Percentiles rank a stretch among this genome's conserved stretches.
Conservation (phyloP, 2,888 invertebrate genomes). For the Meteorus cinctellus region DNA sequence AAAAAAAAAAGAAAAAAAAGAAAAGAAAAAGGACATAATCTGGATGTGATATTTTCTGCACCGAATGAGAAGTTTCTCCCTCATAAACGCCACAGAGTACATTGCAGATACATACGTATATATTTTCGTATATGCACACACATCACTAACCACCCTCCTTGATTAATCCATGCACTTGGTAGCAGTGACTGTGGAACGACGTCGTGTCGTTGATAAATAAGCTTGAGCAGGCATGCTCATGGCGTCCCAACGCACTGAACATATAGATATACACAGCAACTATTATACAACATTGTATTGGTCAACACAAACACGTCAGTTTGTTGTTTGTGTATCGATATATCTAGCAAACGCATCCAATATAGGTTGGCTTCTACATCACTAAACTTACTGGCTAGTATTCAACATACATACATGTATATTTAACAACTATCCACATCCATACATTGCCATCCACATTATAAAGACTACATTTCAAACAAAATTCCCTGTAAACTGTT, state of each 20-base stretch:
- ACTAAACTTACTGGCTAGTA: not conserved
- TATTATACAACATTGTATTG: not conserved
- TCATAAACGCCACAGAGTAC: not conserved
- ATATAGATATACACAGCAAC: not conserved
- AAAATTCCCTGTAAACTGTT: too few species aligned
- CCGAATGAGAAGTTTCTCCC: too few species aligned
- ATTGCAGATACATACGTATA: not conserved
- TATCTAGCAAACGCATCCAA: not conserved
- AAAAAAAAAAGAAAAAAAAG: too few species aligned
- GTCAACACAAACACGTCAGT: constrained; percentile 1
- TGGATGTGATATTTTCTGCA: too few species aligned
- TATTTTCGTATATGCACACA: constrained; percentile 23
- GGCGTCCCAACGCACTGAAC: constrained; percentile 31
- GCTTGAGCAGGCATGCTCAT: constrained; percentile 47
- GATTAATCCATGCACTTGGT: constrained; percentile 57
- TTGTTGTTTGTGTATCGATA: not conserved
- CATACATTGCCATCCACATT: too few species aligned
- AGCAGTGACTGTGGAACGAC: constrained; percentile 47
- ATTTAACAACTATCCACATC: not conserved
- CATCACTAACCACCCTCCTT: constrained; percentile 47
- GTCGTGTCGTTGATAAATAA: constrained; percentile 55
- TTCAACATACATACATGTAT: not conserved
- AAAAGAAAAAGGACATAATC: too few species aligned
- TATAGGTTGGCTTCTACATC: not conserved
- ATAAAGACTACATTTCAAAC: too few species aligned